Evolutionary conservation across 1,140 invertebrate species (phyloP), one percentile per base, ranked within the genome.

Genomic region (Lepidostoma basale): DNA sequence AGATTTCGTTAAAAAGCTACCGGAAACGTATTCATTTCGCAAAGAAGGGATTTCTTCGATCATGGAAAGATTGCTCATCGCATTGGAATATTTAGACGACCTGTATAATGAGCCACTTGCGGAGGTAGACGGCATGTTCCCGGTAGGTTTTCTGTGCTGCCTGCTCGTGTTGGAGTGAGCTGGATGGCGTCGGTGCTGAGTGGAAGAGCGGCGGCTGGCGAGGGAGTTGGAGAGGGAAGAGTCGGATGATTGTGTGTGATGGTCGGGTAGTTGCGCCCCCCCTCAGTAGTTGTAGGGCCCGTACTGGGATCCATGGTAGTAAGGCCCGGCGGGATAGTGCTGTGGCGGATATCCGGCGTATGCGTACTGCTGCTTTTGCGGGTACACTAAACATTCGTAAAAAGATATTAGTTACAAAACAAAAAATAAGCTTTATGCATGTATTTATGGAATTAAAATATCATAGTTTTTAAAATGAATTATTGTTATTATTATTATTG

Each of bases 281-380:
- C 77, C 76, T 89, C 87, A 93, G 79, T 93, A 93, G 81, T 93
- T 93, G 84, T 96, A 95, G 9, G 92, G 93, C n/a, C 92, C 93
- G 77, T 96, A 96, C 77, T 95, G 93, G 16, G 93, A 94, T 73
- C 93, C 92, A 78, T 95, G 92, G 76, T 95, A 94, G 77, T 94
- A 94, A 18, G 92, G 92, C 28, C 91, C 92, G 40, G 92, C 88
- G 78, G 94, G 94, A 40, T 91, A 90, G 66, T 92, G 90, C 6
- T 90, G 89, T 39, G 92, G 90, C 36, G 88, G 84, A 74, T 86
- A 88, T 28, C 92, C 90, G 73, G 95, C 94, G 69, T 92, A 92
- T 42, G 92, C 91, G 77, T 95, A 95, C 72, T 95, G 93, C 80
- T 95, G 92, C 81, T 97, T 97, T 80, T 96, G 94, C 14, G 94